Base-by-base conservation (phyloP, 2,113 vertebrate genomes). In the Tauraco erythrolophus region DNA sequence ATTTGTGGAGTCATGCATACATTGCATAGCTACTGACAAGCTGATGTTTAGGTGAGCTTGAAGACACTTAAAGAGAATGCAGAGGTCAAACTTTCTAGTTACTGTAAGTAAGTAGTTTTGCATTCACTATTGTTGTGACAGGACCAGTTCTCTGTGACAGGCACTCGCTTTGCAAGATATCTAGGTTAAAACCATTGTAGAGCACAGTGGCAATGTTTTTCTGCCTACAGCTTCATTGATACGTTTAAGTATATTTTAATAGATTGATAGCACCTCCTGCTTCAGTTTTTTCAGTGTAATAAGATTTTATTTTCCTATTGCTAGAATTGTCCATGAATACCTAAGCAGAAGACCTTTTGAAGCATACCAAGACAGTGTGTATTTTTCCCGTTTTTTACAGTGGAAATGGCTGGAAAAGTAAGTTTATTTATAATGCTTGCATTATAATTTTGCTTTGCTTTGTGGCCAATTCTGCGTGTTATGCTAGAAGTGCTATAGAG, bases 361-460 rank as follows among this genome's bases (percentile, higher is more conserved):
- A 94, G 98, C 98, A 92, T 99, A 99, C 97, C 99, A 99, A 81
- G 98, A 99, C 68, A 99, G 99, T 83, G 95, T 98, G 91, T 99
- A 99, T 97, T 99, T 99, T 98, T 99, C 98, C 89, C 99, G 98
- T 11, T 99, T 99, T 97, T 98, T 99, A 91, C 99, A 99, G 96
- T 99, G 99, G 99, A 99, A 99, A 97, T 99, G 99, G 99, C 97
- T 99, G 95, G 99, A 99, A 98, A 99, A 99, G 99, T 99, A 98
- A 91, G 98, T 85, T 94, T 88, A 7, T 78, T 97, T 74, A 18
- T 78, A 46, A 77, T 30, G 6, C 58, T 87, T 72, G 4, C 7
- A 12, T 72, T 94, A 17, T 27, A 33, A 61, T 75, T 89, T 77
- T 84, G 30, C 64, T 92, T 89, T 95, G 33, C 21, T 88, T 75